Base-by-base conservation (phyloP, 2,888 invertebrate genomes). In the Oxyscelio sp. region DNA sequence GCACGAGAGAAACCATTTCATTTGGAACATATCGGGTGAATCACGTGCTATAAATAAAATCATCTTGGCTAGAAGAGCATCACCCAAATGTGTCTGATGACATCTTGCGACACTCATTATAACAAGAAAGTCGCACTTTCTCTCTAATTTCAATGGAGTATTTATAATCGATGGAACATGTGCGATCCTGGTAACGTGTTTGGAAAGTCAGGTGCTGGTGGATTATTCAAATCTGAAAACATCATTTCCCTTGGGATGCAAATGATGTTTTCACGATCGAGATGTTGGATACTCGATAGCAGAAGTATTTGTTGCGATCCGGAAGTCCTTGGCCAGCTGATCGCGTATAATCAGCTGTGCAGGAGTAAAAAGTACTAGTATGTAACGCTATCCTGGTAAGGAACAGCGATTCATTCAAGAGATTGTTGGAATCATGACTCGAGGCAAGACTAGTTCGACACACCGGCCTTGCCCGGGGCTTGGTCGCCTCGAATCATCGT, bases 391-490 rank as follows among this genome's bases (percentile, higher is more conserved):
- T 82, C 78, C 88, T 75, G 71, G 86, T 80, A 87, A 89, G 89
- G 82, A 85, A 87, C 86, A 71, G 83, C 88, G 87, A 90, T 90
- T 92, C 93, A 92, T 93, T 93, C 91, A 92, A 89, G 75, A 90
- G 86, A 87, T 85, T 77, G 85, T 83, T 83, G 80, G 87, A 90
- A 88, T 86, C 87, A 85, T 88, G 90, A 92, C 93, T 91, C 83
- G 78, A 81, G 91, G 93, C 93, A 85, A 90, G 89, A 90, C 92
- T 90, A 90, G 91, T 93, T 87, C 86, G 77, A 71, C 58, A 48
- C 61, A 58, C 82, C 91, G 93, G 88, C 93, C 93, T 93, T 93
- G 93, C 93, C 92, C 85, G 87, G 75, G 91, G 93, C 92, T 86
- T 63, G 68, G 45, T 66, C 63, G 73, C 40, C 59, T 40, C 74